Percentiles rank a stretch among this genome's conserved stretches.
These are phyloP conservation scores for Chionodraco myersi DNA, from an alignment of 2,113 vertebrate species.

Conservation along the genomic window DNA sequence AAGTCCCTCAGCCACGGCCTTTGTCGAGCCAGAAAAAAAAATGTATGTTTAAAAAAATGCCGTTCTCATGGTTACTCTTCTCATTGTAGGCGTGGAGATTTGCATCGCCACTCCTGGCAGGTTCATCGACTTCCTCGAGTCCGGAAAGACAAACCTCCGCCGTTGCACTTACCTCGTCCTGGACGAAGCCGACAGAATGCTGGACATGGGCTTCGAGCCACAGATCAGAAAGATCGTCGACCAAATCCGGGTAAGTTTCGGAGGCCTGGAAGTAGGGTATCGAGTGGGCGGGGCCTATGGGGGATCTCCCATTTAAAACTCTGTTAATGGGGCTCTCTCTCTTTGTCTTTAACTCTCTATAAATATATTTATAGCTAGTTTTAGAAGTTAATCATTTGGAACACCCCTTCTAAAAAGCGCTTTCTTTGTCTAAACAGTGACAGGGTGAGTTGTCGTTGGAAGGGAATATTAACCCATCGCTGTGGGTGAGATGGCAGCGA, in stretches of 20 bases:
- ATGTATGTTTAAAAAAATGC: too few species aligned
- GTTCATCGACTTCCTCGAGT: constrained; percentile 97
- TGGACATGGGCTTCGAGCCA: constrained; percentile 99
- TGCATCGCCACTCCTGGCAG: constrained; percentile 98
- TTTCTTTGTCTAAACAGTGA: constrained; percentile 68
- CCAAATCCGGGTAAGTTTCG: constrained; percentile 92
- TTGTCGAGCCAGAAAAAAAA: too few species aligned
- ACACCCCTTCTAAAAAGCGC: constrained; percentile 71
- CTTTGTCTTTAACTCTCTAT: too few species aligned
- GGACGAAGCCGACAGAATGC: constrained; percentile 98
- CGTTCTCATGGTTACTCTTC: constrained; percentile 25
- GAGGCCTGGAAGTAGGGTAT: too few species aligned
- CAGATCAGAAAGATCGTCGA: constrained; percentile 99
- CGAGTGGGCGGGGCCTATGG: too few species aligned
- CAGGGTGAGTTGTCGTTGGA: constrained; percentile 41
- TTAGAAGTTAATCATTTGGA: neutral
- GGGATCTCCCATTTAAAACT: too few species aligned
- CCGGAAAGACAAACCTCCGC: constrained; percentile 96
- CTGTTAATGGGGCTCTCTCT: too few species aligned
- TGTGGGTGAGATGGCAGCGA: constrained; percentile 78
- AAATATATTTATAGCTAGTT: too few species aligned
- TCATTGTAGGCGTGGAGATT: constrained; percentile 84
- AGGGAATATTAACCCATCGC: constrained; percentile 72
- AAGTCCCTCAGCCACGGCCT: too few species aligned
- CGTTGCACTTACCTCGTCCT: constrained; percentile 97